Percentiles rank a stretch among this genome's conserved stretches.
These are phyloP conservation scores for Tetragnatha montana DNA, from an alignment of 2,888 invertebrate species.

Conservation along the genomic window DNA sequence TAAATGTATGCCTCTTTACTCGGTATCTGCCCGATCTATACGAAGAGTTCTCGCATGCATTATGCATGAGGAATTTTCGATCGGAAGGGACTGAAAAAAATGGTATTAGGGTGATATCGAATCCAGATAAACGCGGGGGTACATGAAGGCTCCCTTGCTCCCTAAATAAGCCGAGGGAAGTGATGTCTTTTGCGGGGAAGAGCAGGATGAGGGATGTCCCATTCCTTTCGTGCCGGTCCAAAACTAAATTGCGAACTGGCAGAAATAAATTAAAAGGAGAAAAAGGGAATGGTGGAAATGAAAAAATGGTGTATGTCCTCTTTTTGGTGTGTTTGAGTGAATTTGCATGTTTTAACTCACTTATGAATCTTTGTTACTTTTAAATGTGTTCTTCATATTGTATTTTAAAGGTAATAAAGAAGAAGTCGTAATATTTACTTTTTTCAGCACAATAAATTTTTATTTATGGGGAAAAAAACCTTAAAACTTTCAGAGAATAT, in stretches of 20 bases:
- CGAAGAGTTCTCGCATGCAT: conserved; percentile 35
- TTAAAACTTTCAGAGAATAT: too few species aligned
- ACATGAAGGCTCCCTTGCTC: conserved; percentile 36
- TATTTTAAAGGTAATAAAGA: too few species aligned
- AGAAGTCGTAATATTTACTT: too few species aligned
- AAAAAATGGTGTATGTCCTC: too few species aligned
- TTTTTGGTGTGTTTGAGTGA: too few species aligned
- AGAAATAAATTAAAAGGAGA: too few species aligned
- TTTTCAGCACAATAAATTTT: too few species aligned
- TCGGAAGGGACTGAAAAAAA: conserved; percentile 47
- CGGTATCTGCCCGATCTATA: conserved; percentile 2
- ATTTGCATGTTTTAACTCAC: too few species aligned
- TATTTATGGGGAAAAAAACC: too few species aligned
- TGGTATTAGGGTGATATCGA: conserved; percentile 61
- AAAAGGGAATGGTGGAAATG: too few species aligned
- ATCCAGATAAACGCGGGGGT: conserved; percentile 58
- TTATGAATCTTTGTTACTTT: too few species aligned
- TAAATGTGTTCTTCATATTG: too few species aligned
- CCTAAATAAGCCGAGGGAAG: conserved; percentile 38
- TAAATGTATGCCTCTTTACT: conserved; percentile 31
- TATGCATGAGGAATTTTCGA: conserved; percentile 56
- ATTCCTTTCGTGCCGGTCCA: background rate
- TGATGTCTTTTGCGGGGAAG: conserved; percentile 28
- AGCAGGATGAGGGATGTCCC: background rate
- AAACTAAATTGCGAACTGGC: background rate